Percentiles rank a stretch among this genome's conserved stretches.
Evolutionary conservation across 2,797 vertebrate species (phyloP).

Genomic region (Girardinus metallicus): DNA sequence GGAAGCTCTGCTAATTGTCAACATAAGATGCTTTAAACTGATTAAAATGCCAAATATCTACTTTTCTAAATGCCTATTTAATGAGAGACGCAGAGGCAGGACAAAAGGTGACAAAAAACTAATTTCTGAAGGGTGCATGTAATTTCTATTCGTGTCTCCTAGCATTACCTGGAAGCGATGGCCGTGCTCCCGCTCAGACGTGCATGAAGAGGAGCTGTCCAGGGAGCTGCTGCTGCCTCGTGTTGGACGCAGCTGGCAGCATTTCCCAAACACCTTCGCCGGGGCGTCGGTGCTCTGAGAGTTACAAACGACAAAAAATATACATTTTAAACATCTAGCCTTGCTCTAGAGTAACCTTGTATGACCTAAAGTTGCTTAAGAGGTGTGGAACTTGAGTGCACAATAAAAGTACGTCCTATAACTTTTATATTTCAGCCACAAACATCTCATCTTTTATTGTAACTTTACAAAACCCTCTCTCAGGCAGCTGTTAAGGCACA

Average conservation of each 20-base stretch:
- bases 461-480: neutral
- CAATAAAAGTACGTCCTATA: neutral
- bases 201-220: slow-evolving; percentile 90
- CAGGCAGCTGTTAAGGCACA: neutral
- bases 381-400: neutral
- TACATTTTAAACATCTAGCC: neutral
- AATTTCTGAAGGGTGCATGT: neutral
- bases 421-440: neutral
- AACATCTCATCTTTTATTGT: neutral
- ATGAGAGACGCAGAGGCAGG: neutral
- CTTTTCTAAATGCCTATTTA: neutral
- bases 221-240: slow-evolving; percentile 95
- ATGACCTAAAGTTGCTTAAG: neutral
- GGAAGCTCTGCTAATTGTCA: neutral
- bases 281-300: slow-evolving; percentile 88
- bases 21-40: neutral
- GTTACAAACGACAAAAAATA: neutral
- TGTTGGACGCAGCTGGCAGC: slow-evolving; percentile 91
- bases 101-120: neutral
- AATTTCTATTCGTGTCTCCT: neutral
- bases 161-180: slow-evolving; percentile 77
- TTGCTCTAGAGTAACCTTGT: neutral
- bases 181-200: slow-evolving; percentile 86
- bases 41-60: neutral
- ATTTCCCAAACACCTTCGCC: slow-evolving; percentile 92